Evolutionary conservation across 1,140 invertebrate species (phyloP).

Genomic region (Chlorops oryzae): DNA sequence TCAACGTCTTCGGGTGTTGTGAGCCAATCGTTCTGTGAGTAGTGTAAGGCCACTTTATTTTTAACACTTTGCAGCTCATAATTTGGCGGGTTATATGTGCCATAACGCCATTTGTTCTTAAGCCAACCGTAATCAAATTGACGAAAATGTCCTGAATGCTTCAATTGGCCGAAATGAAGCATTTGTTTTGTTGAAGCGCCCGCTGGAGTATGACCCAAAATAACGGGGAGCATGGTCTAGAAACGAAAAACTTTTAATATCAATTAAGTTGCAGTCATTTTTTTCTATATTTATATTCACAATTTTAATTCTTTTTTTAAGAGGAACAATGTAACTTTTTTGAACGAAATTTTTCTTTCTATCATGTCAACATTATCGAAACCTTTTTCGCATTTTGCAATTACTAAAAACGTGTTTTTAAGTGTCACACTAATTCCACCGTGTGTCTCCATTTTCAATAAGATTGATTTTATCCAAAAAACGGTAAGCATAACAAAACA

Average conservation of each 20-base stretch:
- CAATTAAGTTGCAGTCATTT: no score
- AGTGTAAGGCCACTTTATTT: slow-evolving; percentile 59
- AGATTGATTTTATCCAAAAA: no score
- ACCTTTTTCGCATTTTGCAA: no score
- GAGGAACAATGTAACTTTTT: no score
- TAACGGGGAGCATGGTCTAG: slow-evolving; percentile 60
- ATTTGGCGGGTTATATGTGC: slow-evolving; percentile 52
- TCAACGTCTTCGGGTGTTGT: slow-evolving; percentile 51
- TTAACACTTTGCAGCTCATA: slow-evolving; percentile 56
- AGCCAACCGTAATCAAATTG: slow-evolving; percentile 49
- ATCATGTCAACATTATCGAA: no score
- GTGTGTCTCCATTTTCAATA: no score
- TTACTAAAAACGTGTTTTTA: no score
- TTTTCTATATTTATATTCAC: no score
- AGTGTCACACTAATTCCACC: no score
- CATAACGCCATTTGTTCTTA: slow-evolving; percentile 49
- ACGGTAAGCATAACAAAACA: no score
- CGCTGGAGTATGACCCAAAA: slow-evolving; percentile 69
- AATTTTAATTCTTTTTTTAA: no score
- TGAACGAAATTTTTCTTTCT: no score
- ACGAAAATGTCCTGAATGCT: slow-evolving; percentile 48
- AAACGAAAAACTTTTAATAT: not conserved
- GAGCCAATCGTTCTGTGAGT: slow-evolving; percentile 58
- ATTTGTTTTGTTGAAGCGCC: slow-evolving; percentile 72
- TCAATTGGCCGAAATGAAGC: slow-evolving; percentile 61